These are phyloP conservation scores for Regulus satrapa DNA, from an alignment of 2,113 vertebrate genomes.

Conservation along the genomic window DNA sequence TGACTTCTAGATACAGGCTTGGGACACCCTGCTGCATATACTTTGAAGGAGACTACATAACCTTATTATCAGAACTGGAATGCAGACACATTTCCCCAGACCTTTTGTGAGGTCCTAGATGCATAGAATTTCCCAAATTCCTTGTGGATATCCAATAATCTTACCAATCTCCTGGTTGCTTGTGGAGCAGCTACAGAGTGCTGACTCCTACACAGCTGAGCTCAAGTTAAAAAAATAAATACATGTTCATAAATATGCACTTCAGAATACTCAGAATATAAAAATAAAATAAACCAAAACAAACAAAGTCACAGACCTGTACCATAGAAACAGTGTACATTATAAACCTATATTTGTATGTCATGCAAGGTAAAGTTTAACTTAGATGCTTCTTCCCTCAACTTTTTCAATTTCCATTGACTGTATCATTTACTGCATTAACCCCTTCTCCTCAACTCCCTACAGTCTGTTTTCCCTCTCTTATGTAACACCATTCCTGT, in stretches of 20 bases:
- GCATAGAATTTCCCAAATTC: constrained; percentile 13
- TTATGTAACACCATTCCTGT: not conserved
- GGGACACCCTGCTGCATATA: not conserved
- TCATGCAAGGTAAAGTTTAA: not conserved
- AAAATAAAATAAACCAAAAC: not conserved
- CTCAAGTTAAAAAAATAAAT: not conserved
- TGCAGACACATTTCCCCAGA: not conserved
- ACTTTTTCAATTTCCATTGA: not conserved
- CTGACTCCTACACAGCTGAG: not conserved
- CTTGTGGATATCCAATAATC: not conserved
- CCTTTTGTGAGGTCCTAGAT: not conserved
- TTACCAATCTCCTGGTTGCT: not conserved
- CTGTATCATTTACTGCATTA: not conserved
- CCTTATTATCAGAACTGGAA: not conserved
- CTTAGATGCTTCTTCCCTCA: not conserved
- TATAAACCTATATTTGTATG: not conserved
- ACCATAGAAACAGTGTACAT: not conserved
- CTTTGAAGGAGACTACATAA: not conserved
- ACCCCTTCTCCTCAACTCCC: not conserved
- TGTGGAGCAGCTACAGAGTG: not conserved
- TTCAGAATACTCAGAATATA: not conserved
- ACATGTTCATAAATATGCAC: not conserved
- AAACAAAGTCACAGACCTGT: not conserved
- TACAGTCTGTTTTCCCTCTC: not conserved
- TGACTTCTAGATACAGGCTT: not conserved